Evolutionary conservation across 2,113 vertebrate genomes (phyloP).

Genomic region (Colossoma macropomum): DNA sequence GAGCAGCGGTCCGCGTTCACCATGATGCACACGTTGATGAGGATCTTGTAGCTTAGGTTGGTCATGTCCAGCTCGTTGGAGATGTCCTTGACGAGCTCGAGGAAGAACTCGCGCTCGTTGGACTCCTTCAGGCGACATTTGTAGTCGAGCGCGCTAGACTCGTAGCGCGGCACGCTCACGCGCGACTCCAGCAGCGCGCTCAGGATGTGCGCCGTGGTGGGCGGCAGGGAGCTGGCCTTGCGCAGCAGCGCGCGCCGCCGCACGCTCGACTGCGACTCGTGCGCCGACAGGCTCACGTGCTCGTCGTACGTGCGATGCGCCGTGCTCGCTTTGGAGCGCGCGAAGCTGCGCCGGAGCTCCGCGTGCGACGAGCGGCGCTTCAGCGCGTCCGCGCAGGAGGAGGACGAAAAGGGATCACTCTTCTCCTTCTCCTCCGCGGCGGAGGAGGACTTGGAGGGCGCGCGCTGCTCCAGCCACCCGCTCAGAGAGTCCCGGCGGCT

Average conservation of each 20-base stretch:
- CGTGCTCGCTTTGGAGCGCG: slow-evolving; percentile 77
- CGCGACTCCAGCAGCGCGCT: slow-evolving; percentile 81
- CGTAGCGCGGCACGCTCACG: slow-evolving; percentile 79
- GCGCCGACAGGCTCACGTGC: slow-evolving; percentile 71
- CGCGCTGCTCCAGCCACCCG: slow-evolving; percentile 76
- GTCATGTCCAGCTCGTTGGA: slow-evolving; percentile 81
- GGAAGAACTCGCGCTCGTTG: slow-evolving; percentile 81
- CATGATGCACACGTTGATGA: slow-evolving; percentile 81
- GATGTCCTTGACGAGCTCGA: slow-evolving; percentile 81
- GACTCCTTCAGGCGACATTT: slow-evolving; percentile 78
- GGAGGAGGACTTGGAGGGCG: slow-evolving; percentile 63
- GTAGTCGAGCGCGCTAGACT: slow-evolving; percentile 80
- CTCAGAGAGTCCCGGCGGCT: slow-evolving; percentile 75
- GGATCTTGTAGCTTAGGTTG: slow-evolving; percentile 80
- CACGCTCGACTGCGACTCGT: slow-evolving; percentile 77
- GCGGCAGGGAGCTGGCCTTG: slow-evolving; percentile 82
- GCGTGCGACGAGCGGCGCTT: slow-evolving; percentile 78
- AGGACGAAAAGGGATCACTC: slow-evolving; percentile 64
- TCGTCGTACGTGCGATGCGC: slow-evolving; percentile 80
- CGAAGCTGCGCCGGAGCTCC: slow-evolving; percentile 80
- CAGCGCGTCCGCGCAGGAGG: slow-evolving; percentile 69
- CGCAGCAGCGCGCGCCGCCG: slow-evolving; percentile 79
- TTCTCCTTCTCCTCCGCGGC: slow-evolving; percentile 62
- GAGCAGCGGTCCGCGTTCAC: slow-evolving; percentile 81
- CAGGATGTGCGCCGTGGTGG: slow-evolving; percentile 80